Base-by-base conservation (phyloP, 1,140 invertebrate genomes). In the Chrysomallon squamiferum region DNA sequence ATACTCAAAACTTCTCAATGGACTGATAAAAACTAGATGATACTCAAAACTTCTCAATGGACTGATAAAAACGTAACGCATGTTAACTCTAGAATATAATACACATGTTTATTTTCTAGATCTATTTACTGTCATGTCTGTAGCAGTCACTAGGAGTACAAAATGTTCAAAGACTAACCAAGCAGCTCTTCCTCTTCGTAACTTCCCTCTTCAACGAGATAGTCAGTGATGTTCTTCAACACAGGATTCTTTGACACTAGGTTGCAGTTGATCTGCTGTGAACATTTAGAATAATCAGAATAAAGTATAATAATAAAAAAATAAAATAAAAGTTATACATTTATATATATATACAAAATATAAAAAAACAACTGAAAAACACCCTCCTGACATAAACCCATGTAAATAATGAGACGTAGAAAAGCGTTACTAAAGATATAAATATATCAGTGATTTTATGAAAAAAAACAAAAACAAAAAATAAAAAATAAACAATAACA, bases 141-240 rank as follows among this genome's bases (percentile, higher is more conserved):
- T n/a, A n/a, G n/a, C n/a, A n/a, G n/a, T n/a, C 27, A n/a, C n/a
- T 18, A 18, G 25, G 45, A 7, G 45, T 47, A 18, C 45, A 15
- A 22, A 20, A 47, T 33, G 27, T 29, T 49, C 9, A 57, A 29
- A 27, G 5, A 50, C 7, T 7, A 71, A 18, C 96, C 96, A 6
- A 99, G 82, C 0, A 98, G 86, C 83, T 98, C 96, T 78, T 99
- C 97, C 82, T 99, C 97, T 87, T 99, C 97, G 15, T 95, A 97
- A 25, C 93, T 96, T 0, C 95, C 95, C 88, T 99, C 97, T 85
- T 99, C 97, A 66, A 99, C 98, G 20, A 99, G 86, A 86, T 96
- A 98, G 82, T 99, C 96, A 0, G 96, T 98, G 61, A 99, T 98
- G 79, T 98, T 98, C 76, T 96, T 93, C 66, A 99, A 86, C 13